Base-by-base conservation (phyloP, 2,888 invertebrate species). In the Himalopsyche anomala region DNA sequence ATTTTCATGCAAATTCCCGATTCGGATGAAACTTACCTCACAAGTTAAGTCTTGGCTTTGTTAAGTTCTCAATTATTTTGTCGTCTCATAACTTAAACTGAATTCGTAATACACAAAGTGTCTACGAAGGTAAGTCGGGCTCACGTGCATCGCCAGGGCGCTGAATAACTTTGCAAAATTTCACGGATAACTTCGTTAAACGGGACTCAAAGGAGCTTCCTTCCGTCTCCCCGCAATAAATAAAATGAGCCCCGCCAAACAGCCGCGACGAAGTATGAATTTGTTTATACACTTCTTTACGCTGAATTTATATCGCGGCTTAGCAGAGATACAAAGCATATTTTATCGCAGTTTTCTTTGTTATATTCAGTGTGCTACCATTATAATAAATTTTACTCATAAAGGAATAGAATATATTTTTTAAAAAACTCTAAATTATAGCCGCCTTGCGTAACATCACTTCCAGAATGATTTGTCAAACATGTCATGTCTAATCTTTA, bases 31-130 rank as follows among this genome's bases (percentile, higher is more conserved):
- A 62, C 62, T 62, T 19, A 51, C 42, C 81, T 45, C 81, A 28
- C 42, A 81, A 81, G 80, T 80, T 80, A 40, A 80, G 19, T 38
- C 83, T n/a, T 69, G 85, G 51, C 82, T 81, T 55, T 80, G 85
- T 40, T 36, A 85, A 74, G 51, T 80, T 80, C 83, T n/a, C 83
- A 85, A 85, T 87, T 85, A 85, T 84, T 83, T 85, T 85, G 81
- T 85, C 85, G 80, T 81, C 85, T 54, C 38, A 80, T 80, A 74
- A 83, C 69, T 69, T 80, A 45, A 74, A 81, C 81, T 74, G 81
- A 85, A 85, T 84, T 85, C 81, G 79, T 81, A 83, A 84, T 83
- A 81, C 51, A 40, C 62, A 40, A 56, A n/a, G 19, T 40, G 19
- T 11, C 42, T 28, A 62, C 15, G 12, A 45, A 28, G 28, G 36